Conservation (phyloP, 2,797 vertebrate species). For the Adelosebastes latens region DNA sequence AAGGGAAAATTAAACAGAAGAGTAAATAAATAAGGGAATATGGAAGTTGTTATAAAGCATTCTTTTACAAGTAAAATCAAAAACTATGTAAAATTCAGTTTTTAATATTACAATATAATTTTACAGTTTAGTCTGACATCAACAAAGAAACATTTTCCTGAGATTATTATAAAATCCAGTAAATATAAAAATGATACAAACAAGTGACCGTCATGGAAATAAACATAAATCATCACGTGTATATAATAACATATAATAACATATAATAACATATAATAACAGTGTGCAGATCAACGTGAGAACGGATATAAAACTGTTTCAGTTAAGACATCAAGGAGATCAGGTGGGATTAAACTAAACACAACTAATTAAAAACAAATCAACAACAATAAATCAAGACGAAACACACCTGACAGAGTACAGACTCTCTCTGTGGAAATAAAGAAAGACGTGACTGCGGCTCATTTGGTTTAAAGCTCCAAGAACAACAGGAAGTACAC, state of each 20-base stretch:
- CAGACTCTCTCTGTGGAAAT: not conserved
- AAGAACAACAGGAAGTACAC: not conserved
- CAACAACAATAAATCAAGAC: not conserved
- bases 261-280: not conserved
- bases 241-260: not conserved
- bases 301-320: not conserved
- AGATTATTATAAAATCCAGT: conserved; percentile 19
- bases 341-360: not conserved
- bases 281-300: not conserved
- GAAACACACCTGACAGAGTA: not conserved
- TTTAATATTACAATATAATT: not conserved
- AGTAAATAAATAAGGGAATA: too few relatives aligned
- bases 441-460: not conserved
- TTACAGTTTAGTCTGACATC: conserved; percentile 18
- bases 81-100: not conserved
- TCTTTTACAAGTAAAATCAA: not conserved
- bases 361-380: not conserved
- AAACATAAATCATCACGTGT: not conserved
- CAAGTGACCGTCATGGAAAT: not conserved
- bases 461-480: not conserved
- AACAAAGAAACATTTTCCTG: conserved; percentile 21
- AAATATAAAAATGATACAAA: conserved; percentile 17
- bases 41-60: too few relatives aligned
- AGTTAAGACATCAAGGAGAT: not conserved
- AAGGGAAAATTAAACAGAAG: too few relatives aligned